Evolutionary conservation across 2,888 invertebrate species (phyloP), one percentile per base, ranked within the genome.

Genomic region (Tenodera sinensis): DNA sequence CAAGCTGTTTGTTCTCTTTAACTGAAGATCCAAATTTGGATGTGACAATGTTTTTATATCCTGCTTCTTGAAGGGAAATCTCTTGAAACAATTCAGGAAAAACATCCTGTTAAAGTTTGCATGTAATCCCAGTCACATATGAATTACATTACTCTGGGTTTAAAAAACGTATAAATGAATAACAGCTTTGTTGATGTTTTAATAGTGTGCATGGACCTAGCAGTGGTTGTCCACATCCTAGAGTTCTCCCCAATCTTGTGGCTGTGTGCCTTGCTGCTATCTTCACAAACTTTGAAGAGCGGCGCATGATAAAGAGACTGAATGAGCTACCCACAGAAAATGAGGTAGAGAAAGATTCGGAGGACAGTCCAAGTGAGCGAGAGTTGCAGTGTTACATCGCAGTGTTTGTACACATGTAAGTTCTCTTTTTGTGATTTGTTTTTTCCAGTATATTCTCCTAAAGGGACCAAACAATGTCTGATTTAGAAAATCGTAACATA

Each of bases 181-280:
- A 34, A 34, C 8, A 6, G 8, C 34, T 12, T 34, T 54, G 20
- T 15, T 71, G 54, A 71, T 25, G 20, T 83, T 89, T 90, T 86
- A 88, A 88, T 90, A 96, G 96, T 92, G 95, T 96, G 91, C 97
- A 97, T 93, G 97, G 97, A 8, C 94, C 94, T 28, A 95, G 95
- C 89, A 95, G 96, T 91, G 94, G 95, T 82, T 97, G 97, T 93
- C 97, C 97, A 2, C 97, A 97, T 93, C 97, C 97, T 0, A 94
- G 97, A 88, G 96, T 97, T 2, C 95, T 97, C 87, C 97, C 96
- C 15, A 97, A 97, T 94, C 94, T 97, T 83, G 96, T 97, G 3
- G 96, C 97, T 1, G 96, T 97, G 25, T 96, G 97, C 91, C 94
- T 97, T 15, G 96, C 96, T 42, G 97, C 97, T 28, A 94, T 96